Percentiles rank a stretch among this genome's conserved stretches.
phyloP scores from a whole-genome alignment of 2,888 invertebrate species.

The Hirtodrosophila trivittata region DNA sequence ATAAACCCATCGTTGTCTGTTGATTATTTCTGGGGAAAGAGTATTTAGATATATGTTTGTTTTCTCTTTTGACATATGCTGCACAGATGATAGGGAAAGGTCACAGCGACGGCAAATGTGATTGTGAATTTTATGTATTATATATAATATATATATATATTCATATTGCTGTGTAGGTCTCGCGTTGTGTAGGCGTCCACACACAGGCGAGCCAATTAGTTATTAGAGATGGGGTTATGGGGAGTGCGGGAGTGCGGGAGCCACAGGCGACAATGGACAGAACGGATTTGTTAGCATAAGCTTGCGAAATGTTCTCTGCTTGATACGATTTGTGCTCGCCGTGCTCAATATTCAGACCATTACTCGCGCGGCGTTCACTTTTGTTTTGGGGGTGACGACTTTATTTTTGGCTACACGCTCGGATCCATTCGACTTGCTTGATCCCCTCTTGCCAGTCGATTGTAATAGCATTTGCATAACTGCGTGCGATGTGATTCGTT shows the following conservation, averaged over 20 bases:
- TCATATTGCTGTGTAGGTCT: slow-evolving; percentile 28
- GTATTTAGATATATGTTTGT: too few relatives aligned
- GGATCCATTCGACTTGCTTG: slow-evolving; percentile 16
- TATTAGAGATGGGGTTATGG: slow-evolving; percentile 23
- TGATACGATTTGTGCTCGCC: neutral
- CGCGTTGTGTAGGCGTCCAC: slow-evolving; percentile 40
- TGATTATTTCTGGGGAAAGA: too few relatives aligned
- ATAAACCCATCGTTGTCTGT: too few relatives aligned
- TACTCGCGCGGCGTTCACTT: slow-evolving; percentile 5
- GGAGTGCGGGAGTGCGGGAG: neutral
- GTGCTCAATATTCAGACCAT: slow-evolving; percentile 3
- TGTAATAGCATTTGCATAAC: slow-evolving; percentile 55
- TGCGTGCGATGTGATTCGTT: slow-evolving; percentile 33
- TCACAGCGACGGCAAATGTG: slow-evolving; percentile 13
- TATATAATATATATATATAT: too few relatives aligned
- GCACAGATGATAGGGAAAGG: slow-evolving; percentile 32
- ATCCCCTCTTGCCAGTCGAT: neutral
- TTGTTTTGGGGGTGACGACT: slow-evolving; percentile 34
- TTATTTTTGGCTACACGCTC: slow-evolving; percentile 62
- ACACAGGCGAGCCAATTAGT: slow-evolving; percentile 55
- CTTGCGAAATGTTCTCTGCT: slow-evolving; percentile 58
- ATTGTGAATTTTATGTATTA: slow-evolving; percentile 6
- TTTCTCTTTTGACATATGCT: slow-evolving; percentile 4
- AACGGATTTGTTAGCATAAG: slow-evolving; percentile 61
- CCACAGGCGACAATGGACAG: slow-evolving; percentile 6